Base-by-base conservation (phyloP, 2,113 vertebrate genomes). In the Acanthochromis polyacanthus region DNA sequence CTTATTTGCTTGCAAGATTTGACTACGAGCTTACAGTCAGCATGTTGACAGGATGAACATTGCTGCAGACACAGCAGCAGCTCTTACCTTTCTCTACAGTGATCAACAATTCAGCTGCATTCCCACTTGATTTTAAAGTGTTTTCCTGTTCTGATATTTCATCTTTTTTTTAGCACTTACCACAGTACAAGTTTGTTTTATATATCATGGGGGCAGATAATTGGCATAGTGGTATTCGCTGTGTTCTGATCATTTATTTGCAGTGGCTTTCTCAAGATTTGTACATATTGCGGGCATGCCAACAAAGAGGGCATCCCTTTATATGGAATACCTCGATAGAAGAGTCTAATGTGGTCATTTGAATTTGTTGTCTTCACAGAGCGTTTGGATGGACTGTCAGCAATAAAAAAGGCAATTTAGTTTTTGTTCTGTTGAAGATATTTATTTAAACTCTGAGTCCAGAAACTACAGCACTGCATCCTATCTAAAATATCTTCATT, bases 71-170 rank as follows among this genome's bases (percentile, higher is more conserved):
- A 22, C 43, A 70, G 11, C 59, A 38, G n/a, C 40, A 20, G 40
- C 62, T n/a, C 20, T 78, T 50, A 28, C 60, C 57, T 80, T 46
- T 52, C 40, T 20, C 36, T 17, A 15, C 32, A 38, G 43, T 20
- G 23, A 73, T 40, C 51, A 30, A 57, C 4, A 4, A 58, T 65
- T 80, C 58, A 58, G 36, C 66, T 48, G 55, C 46, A 20, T 55
- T 58, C 17, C 28, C 45, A 60, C 58, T 75, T 63, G 71, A 67
- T 56, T 63, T 46, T 51, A 50, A 70, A 65, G 71, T 56, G 40
- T 51, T 43, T 10, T 15, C 28, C 15, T 40, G 19, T 3, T 64
- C 68, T 69, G 1, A 1, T 52, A 52, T 17, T 8, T 30, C 3
- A 7, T 40, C 15, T 15, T 38, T 68, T 15, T 17, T 19, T 2